Conservation (phyloP, 1,140 invertebrate species). For the Cotesia chilonis region DNA sequence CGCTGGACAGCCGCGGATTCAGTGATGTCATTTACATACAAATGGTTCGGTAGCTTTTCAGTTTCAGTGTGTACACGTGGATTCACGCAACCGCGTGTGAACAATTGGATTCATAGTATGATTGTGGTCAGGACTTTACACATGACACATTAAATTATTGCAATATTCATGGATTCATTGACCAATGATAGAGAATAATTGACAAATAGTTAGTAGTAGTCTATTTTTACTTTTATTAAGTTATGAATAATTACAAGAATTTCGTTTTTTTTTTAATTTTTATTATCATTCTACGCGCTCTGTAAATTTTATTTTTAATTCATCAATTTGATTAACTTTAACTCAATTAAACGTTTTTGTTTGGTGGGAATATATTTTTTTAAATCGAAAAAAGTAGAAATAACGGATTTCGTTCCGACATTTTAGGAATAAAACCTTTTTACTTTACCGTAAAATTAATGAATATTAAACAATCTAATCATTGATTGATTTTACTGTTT, state of each 20-base stretch:
- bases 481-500: no score
- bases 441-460: no score
- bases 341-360: no score
- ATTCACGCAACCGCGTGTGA: constrained; percentile 1
- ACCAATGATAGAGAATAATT: background rate
- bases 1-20: background rate
- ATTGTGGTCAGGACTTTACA: constrained; percentile 5
- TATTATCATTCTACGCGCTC: background rate
- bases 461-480: no score
- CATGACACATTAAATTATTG: constrained; percentile 19
- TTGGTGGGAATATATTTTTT: no score
- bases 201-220: constrained; percentile 6
- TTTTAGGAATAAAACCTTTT: no score
- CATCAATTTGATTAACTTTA: no score
- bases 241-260: no score
- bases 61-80: constrained; percentile 4
- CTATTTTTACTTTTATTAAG: no score
- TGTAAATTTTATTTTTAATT: no score
- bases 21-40: constrained; percentile 11
- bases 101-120: background rate
- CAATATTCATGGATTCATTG: constrained; percentile 8
- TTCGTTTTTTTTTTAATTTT: background rate
- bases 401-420: no score
- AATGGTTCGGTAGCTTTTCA: background rate
- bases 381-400: no score